Conservation (phyloP, 2,113 vertebrate genomes). For the Thomomys bottae region DNA sequence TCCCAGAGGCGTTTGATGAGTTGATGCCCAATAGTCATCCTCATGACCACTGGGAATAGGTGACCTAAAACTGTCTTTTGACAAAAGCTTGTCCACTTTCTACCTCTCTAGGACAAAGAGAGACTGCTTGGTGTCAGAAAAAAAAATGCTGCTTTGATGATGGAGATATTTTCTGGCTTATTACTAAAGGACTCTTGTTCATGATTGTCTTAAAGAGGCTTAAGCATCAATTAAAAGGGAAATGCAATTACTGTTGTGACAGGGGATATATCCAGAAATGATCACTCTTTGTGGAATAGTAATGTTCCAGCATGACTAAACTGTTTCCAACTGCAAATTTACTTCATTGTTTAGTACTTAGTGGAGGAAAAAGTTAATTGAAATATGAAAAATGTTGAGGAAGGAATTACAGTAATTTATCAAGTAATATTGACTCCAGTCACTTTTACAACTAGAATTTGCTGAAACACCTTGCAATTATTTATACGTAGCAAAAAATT, state of each 20-base stretch:
- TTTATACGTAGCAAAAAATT: slow-evolving; percentile 67
- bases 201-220: slow-evolving; percentile 34
- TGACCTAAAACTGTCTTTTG: neutral
- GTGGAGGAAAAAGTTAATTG: slow-evolving; percentile 62
- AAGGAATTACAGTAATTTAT: slow-evolving; percentile 70
- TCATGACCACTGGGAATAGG: neutral
- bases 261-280: slow-evolving; percentile 39
- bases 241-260: slow-evolving; percentile 69
- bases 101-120: neutral
- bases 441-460: slow-evolving; percentile 76
- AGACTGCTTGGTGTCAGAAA: slow-evolving; percentile 13
- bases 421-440: slow-evolving; percentile 62
- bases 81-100: neutral
- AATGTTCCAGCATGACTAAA: slow-evolving; percentile 59
- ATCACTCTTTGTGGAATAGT: slow-evolving; percentile 60
- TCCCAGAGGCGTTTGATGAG: neutral
- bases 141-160: slow-evolving; percentile 50
- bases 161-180: slow-evolving; percentile 51
- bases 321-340: slow-evolving; percentile 60
- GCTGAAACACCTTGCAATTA: slow-evolving; percentile 74
- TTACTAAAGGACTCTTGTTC: slow-evolving; percentile 44
- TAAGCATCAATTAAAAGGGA: slow-evolving; percentile 58
- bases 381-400: slow-evolving; percentile 76
- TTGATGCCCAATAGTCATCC: neutral
- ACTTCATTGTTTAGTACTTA: slow-evolving; percentile 59